Percentiles rank a stretch among this genome's conserved stretches.
phyloP scores from a whole-genome alignment of 2,113 vertebrate genomes.

The Hoplias malabaricus region DNA sequence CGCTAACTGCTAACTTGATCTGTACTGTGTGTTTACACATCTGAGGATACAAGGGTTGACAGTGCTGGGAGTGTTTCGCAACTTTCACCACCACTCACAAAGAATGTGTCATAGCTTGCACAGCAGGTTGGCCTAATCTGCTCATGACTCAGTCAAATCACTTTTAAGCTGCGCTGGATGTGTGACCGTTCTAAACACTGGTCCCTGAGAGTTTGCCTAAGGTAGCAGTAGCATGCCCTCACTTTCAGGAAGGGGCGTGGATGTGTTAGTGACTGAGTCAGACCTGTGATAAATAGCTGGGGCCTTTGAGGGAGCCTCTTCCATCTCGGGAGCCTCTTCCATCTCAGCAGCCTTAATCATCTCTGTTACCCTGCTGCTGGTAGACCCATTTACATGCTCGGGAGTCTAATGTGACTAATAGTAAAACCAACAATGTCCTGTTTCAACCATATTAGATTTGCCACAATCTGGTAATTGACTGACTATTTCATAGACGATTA shows the following conservation, averaged over 20 bases:
- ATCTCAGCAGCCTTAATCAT: constrained; percentile 21
- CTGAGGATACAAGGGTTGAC: not conserved
- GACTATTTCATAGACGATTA: no score
- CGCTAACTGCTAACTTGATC: not conserved
- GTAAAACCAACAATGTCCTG: no score
- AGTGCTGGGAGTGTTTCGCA: not conserved
- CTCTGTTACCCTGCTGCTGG: constrained; percentile 42
- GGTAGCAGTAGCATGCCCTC: constrained; percentile 10
- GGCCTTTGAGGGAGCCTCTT: constrained; percentile 16
- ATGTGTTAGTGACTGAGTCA: constrained; percentile 17
- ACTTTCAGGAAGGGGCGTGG: constrained; percentile 33
- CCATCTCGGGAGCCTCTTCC: constrained; percentile 23
- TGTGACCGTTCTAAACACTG: not conserved
- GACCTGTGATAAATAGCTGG: constrained; percentile 34
- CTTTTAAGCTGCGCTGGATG: not conserved
- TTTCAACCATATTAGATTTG: no score
- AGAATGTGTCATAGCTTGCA: constrained; percentile 29
- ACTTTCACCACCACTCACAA: not conserved
- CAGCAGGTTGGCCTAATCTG: constrained; percentile 13
- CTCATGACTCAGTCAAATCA: not conserved
- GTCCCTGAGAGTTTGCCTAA: not conserved
- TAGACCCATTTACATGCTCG: constrained; percentile 36
- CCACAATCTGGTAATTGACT: no score
- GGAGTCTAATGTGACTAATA: no score
- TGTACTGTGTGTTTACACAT: not conserved